Percentiles rank a stretch among this genome's conserved stretches.
Conservation (phyloP, 2,888 invertebrate genomes). For the Amphiduros pacificus region DNA sequence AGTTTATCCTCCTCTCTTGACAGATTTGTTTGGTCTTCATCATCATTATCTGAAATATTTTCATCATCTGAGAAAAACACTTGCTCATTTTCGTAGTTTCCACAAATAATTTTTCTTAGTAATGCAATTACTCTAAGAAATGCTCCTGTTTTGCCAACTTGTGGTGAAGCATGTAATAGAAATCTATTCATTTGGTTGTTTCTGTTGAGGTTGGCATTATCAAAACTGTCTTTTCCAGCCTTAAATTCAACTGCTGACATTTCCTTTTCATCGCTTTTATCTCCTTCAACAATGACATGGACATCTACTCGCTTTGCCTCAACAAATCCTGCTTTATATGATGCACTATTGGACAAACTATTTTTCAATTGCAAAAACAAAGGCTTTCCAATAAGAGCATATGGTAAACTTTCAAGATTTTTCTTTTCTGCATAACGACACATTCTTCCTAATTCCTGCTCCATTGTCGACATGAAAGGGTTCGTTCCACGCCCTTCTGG, state of each 20-base stretch:
- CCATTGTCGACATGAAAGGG: neutral
- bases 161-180: neutral
- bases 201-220: neutral
- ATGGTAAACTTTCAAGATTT: neutral
- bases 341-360: no score
- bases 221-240: no score
- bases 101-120: neutral
- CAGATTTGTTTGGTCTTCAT: neutral
- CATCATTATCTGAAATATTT: neutral
- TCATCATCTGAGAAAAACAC: neutral
- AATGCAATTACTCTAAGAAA: neutral
- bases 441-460: constrained; percentile 18
- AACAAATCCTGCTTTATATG: neutral
- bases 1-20: no score
- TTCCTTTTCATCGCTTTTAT: no score
- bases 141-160: neutral
- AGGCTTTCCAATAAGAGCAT: constrained; percentile 8
- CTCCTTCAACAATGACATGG: no score
- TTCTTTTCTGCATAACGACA: constrained; percentile 12
- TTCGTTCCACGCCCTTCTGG: neutral
- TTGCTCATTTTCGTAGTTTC: neutral
- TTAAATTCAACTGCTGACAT: no score
- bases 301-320: neutral
- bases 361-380: neutral
- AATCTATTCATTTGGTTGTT: neutral